These are phyloP conservation scores for Grammomys dolichurus DNA, from an alignment of 2,113 vertebrate genomes.

Conservation along the genomic window DNA sequence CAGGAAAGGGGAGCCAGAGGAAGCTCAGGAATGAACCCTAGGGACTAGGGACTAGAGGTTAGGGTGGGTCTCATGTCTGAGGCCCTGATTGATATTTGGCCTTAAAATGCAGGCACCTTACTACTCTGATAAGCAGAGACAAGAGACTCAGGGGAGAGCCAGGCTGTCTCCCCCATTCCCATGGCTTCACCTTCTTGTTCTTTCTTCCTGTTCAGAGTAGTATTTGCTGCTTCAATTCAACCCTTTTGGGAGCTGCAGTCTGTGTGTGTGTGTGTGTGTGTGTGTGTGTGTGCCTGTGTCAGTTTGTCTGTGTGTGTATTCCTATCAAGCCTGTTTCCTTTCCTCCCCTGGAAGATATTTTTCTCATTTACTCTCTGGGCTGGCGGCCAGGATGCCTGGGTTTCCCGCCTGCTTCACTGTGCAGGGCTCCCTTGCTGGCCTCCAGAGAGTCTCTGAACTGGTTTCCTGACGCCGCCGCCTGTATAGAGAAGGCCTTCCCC, in stretches of 20 bases:
- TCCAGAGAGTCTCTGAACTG: slow-evolving; percentile 70
- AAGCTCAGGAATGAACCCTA: slow-evolving; percentile 18
- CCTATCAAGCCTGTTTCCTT: slow-evolving; percentile 17
- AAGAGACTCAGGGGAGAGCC: background rate
- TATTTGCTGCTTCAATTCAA: background rate
- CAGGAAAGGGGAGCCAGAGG: slow-evolving; percentile 42
- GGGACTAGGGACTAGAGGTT: background rate
- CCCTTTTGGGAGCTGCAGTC: slow-evolving; percentile 29
- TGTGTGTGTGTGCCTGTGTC: background rate
- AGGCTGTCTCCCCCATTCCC: background rate
- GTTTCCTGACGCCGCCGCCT: slow-evolving; percentile 64
- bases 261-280: background rate
- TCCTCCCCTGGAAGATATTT: slow-evolving; percentile 63
- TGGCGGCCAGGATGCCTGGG: slow-evolving; percentile 74
- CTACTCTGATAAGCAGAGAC: background rate
- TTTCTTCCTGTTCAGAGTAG: background rate
- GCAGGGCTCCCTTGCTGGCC: slow-evolving; percentile 60
- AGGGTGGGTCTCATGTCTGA: background rate
- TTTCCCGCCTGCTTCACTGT: slow-evolving; percentile 70
- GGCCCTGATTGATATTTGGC: background rate
- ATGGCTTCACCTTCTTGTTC: background rate
- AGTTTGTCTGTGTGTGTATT: background rate
- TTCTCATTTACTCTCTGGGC: slow-evolving; percentile 72
- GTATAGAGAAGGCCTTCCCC: slow-evolving; percentile 55
- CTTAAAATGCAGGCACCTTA: background rate